Evolutionary conservation across 2,113 vertebrate species (phyloP), one percentile per base, ranked within the genome.

Genomic region (Nestor notabilis): DNA sequence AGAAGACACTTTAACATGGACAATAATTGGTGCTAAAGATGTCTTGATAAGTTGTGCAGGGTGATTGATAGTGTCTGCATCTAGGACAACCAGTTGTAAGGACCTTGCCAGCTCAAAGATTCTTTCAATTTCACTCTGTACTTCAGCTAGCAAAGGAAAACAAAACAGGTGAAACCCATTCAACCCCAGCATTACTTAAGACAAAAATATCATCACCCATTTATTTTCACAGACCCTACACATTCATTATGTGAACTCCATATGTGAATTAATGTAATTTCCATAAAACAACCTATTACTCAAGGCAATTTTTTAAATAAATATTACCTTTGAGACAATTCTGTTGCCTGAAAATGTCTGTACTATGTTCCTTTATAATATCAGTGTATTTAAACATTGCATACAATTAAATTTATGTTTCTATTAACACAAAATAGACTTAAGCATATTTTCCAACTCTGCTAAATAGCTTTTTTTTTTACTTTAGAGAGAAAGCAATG

Each of bases 41-140:
- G 99, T 99, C 98, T 99, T 99, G 97, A 99, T 99, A 69, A 99
- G 99, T 96, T 99, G 99, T 68, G 99, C 98, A 41, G 99, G 99
- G 95, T 99, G 99, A 90, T 99, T 99, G 95, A 99, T 99, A 37
- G 99, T 99, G 97, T 99, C 99, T 46, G 99, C 99, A 82, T 99
- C 99, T 89, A 99, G 97, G 91, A 99, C 99, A 46, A 99, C 99
- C 96, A 99, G 98, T 94, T 99, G 99, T 17, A 99, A 98, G 80
- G 99, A 99, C 93, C 99, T 98, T 58, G 99, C 99, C 98, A 99
- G 95, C 97, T 99, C 99, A 89, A 99, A 99, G 97, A 99, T 99
- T 94, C 99, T 98, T 89, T 99, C 99, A 19, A 99, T 99, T 95
- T 99, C 99, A 94, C 99, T 99, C 97, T 99, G 99, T 31, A 99